These are phyloP conservation scores for Tenthredo livida DNA, from an alignment of 2,888 invertebrate genomes.

Conservation along the genomic window DNA sequence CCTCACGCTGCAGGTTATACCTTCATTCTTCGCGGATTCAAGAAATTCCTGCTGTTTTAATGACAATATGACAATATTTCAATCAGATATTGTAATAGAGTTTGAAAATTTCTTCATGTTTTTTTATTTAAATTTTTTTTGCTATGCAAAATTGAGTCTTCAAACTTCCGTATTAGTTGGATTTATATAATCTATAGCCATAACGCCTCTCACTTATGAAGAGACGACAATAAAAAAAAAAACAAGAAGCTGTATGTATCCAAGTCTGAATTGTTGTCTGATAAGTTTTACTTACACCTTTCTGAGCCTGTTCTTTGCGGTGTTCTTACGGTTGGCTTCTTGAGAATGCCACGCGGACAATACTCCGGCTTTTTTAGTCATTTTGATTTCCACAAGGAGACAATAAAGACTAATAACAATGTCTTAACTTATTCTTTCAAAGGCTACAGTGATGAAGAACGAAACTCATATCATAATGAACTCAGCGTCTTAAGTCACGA, in stretches of 20 bases:
- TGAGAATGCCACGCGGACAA: neutral
- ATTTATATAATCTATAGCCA: neutral
- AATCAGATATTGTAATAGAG: neutral
- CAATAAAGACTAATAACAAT: conserved; percentile 17
- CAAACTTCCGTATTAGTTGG: neutral
- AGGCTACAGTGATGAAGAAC: neutral
- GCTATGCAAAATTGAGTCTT: neutral
- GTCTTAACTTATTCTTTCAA: neutral
- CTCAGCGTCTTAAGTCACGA: neutral
- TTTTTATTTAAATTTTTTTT: neutral
- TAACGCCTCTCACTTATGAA: neutral
- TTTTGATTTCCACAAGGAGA: neutral
- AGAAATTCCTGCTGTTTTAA: neutral
- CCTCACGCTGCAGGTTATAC: neutral
- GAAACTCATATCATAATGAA: neutral
- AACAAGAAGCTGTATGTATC: neutral
- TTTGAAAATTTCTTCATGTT: neutral
- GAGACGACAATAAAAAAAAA: neutral
- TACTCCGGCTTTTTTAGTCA: conserved; percentile 10
- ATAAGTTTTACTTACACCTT: conserved; percentile 26
- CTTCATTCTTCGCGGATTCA: neutral
- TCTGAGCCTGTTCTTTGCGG: neutral
- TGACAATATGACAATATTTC: neutral
- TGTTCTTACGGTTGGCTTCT: neutral
- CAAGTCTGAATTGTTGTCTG: neutral